Conservation (phyloP, 37 sponge, comb jelly and placozoan species). For the Aplysina aerophoba region DNA sequence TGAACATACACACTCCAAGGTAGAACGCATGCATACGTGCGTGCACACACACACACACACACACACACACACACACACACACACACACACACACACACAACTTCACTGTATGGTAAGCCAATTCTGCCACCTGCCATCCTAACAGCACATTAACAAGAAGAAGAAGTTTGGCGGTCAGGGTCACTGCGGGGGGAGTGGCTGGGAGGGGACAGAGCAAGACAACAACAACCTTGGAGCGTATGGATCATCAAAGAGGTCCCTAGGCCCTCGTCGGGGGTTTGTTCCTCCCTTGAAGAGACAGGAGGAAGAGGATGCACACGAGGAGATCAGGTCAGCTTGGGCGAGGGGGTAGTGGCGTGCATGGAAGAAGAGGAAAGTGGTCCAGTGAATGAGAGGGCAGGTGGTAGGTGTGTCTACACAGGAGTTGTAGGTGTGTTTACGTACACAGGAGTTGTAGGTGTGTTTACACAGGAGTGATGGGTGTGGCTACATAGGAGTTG, state of each 20-base stretch:
- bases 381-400: slow-evolving; percentile 4
- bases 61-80: too few species aligned
- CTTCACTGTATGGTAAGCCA: not conserved
- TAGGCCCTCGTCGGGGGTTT: slow-evolving; percentile 66
- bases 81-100: too few species aligned
- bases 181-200: not conserved
- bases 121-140: not conserved
- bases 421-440: not conserved
- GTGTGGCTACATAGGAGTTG: not conserved
- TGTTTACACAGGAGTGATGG: not conserved
- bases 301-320: slow-evolving; percentile 37
- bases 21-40: too few species aligned
- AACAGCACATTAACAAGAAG: slow-evolving; percentile 66
- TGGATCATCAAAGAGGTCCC: slow-evolving; percentile 58
- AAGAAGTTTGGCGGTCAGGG: slow-evolving; percentile 25
- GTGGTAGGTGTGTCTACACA: too few species aligned
- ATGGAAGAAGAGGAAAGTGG: not conserved
- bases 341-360: not conserved
- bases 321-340: slow-evolving; percentile 34
- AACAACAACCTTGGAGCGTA: slow-evolving; percentile 2
- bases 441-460: not conserved
- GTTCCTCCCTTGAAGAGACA: slow-evolving; percentile 73
- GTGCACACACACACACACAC: too few species aligned
- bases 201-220: not conserved
- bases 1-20: too few species aligned